phyloP scores from a whole-genome alignment of 2,797 vertebrate genomes.

The Choloepus didactylus region DNA sequence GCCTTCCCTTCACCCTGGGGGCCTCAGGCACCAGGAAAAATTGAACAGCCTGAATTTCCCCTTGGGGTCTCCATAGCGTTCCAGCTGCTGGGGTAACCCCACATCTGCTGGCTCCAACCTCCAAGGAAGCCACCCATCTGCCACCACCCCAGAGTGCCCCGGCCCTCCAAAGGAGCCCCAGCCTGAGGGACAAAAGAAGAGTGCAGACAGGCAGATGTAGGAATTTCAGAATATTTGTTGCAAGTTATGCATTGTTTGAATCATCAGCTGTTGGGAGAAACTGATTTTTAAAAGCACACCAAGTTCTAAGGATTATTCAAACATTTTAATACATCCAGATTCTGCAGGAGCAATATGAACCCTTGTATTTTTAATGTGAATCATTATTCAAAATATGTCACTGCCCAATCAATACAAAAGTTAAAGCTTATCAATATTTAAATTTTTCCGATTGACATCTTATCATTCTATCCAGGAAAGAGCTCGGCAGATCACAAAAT shows the following conservation, averaged over 20 bases:
- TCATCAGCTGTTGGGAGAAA: not conserved
- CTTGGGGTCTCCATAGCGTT: too few relatives aligned
- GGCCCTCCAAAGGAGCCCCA: not conserved
- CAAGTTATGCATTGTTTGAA: rapidly evolving
- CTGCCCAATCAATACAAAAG: conserved; percentile 78
- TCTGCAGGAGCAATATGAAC: conserved; percentile 57
- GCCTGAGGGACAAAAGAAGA: not conserved
- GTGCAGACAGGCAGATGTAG: rapidly evolving
- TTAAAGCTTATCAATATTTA: conserved; percentile 84
- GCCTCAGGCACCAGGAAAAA: not conserved
- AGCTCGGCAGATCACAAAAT: conserved; percentile 76
- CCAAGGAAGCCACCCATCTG: not conserved
- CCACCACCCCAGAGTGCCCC: not conserved
- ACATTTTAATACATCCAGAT: conserved; percentile 71
- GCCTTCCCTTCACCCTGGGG: not conserved
- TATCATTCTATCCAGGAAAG: conserved; percentile 73
- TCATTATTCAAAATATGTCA: conserved; percentile 86
- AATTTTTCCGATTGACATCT: conserved; percentile 80
- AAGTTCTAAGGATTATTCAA: conserved; percentile 31
- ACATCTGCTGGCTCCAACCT: too few relatives aligned
- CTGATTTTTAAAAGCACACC: not conserved
- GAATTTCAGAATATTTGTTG: not conserved
- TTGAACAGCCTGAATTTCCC: not conserved
- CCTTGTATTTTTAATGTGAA: conserved; percentile 78
- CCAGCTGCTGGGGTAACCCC: not conserved